Percentiles rank a stretch among this genome's conserved stretches.
Conservation (phyloP, 2,797 vertebrate species). For the Hirundo rustica region DNA sequence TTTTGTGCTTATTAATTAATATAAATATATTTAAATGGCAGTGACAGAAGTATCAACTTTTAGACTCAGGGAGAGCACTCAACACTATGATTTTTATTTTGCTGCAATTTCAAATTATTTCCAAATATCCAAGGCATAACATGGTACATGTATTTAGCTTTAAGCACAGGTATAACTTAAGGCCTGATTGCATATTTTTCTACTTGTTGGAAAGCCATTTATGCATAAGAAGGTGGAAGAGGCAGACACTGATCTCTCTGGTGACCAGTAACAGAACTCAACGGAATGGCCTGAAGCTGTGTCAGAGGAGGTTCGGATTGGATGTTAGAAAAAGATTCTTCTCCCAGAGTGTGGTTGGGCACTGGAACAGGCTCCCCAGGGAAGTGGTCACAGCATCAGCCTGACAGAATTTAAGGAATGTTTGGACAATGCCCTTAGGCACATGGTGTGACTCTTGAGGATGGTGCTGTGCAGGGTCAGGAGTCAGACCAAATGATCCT, state of each 20-base stretch:
- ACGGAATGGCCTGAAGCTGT: background rate
- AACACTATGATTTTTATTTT: background rate
- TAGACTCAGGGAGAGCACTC: background rate
- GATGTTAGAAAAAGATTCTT: background rate
- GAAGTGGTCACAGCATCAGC: background rate
- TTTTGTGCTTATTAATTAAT: background rate
- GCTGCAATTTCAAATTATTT: background rate
- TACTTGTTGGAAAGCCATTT: background rate
- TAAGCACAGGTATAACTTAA: background rate
- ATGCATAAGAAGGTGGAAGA: background rate
- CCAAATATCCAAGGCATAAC: background rate
- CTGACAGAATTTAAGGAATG: background rate
- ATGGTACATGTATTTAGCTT: background rate
- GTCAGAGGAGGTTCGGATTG: background rate
- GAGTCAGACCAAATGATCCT: background rate
- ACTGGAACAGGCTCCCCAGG: background rate
- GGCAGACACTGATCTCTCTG: background rate
- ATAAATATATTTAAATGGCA: background rate
- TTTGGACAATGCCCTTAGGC: background rate
- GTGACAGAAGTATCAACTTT: background rate
- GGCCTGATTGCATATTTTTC: background rate
- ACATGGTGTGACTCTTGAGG: background rate
- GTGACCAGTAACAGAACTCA: background rate
- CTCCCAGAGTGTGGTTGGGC: background rate
- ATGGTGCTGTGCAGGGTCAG: background rate